These are phyloP conservation scores for Tetranychus truncatus DNA, from an alignment of 2,888 invertebrate species.

Conservation along the genomic window DNA sequence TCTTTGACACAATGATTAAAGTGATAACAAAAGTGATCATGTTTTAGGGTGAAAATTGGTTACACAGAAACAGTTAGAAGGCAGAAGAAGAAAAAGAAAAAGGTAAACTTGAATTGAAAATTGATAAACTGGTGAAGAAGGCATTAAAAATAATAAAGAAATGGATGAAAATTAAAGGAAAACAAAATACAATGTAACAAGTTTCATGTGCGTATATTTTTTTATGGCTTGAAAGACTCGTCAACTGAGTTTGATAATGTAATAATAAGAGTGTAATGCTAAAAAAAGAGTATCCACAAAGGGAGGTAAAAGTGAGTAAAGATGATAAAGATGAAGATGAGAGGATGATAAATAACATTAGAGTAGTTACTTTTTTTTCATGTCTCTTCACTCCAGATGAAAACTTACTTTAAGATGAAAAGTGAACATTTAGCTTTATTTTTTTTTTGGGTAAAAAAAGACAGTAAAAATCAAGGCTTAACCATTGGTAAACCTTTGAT, in stretches of 20 bases:
- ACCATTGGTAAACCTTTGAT: too few species aligned
- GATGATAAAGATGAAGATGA: not conserved
- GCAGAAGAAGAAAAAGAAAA: too few species aligned
- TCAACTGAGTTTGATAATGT: not conserved
- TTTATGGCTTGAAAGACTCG: not conserved
- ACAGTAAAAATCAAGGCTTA: too few species aligned
- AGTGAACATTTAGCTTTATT: not conserved
- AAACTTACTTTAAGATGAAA: not conserved
- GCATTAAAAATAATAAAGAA: too few species aligned
- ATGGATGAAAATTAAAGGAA: not conserved
- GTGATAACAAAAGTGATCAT: too few species aligned
- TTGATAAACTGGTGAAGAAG: too few species aligned
- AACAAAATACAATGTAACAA: slow-evolving; percentile 5
- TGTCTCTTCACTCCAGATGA: not conserved
- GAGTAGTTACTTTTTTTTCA: not conserved
- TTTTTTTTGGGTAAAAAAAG: too few species aligned
- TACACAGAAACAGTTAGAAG: not conserved
- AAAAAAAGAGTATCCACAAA: not conserved
- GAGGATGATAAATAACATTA: not conserved
- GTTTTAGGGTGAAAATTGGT: too few species aligned
- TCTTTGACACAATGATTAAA: too few species aligned
- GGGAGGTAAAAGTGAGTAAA: slow-evolving; percentile 1
- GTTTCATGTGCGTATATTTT: not conserved
- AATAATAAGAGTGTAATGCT: not conserved
- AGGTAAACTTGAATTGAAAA: too few species aligned